phyloP scores from a whole-genome alignment of 2,113 vertebrate genomes.

The Caretta caretta region DNA sequence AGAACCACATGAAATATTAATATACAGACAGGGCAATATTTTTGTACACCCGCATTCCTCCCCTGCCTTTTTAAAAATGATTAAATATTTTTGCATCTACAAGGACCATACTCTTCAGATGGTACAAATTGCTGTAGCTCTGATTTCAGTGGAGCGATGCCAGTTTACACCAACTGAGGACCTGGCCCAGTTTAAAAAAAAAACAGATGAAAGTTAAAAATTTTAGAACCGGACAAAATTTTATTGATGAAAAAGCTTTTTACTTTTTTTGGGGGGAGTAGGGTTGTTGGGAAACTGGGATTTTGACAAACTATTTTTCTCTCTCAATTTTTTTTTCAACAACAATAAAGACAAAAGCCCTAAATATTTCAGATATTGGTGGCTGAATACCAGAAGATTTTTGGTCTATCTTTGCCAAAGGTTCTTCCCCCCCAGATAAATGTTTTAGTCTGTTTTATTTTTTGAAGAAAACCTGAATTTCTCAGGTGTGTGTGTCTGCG shows the following conservation, averaged over 20 bases:
- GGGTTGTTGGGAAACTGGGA: background rate
- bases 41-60: background rate
- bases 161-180: background rate
- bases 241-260: background rate
- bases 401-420: background rate
- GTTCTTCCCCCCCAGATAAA: background rate
- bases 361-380: background rate
- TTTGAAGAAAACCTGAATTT: background rate
- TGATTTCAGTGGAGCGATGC: background rate
- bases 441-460: background rate
- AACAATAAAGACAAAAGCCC: background rate
- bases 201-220: background rate
- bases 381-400: background rate
- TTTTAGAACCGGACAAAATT: background rate
- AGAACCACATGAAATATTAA: slow-evolving; percentile 6
- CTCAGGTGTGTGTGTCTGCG: background rate
- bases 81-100: background rate
- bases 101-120: background rate
- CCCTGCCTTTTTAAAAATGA: background rate
- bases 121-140: background rate
- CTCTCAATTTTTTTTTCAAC: background rate
- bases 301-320: background rate
- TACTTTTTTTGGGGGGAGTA: background rate
- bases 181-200: background rate
- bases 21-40: background rate